Evolutionary conservation across 2,888 invertebrate species (phyloP), one percentile per base, ranked within the genome.

Genomic region (Lucinisca nassula): DNA sequence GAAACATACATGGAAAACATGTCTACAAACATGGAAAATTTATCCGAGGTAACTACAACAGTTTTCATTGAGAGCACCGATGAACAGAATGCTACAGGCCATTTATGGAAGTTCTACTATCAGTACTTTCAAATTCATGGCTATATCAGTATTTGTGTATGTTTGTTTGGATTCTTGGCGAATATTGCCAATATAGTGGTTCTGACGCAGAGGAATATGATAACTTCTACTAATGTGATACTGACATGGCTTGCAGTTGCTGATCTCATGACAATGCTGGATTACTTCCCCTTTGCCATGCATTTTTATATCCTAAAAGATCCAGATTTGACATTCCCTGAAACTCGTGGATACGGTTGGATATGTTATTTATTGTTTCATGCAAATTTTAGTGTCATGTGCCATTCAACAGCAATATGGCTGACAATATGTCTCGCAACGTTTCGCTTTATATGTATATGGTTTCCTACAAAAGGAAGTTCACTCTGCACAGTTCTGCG

Each of bases 331-430:
- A 79, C 76, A 0, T 92, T 93, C 40, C 94, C 94, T 8, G 83
- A 92, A 21, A 94, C 95, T 2, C 90, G 94, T 83, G 95, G 94
- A 73, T 94, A 94, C 74, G 93, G 92, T 45, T 97, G 97, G 96
- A 96, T 96, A 24, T 90, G 94, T 79, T 96, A 96, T 87, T 94
- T 96, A 37, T 94, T 96, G 82, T 98, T 99, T 94, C 99, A 99
- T 96, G 98, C 98, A 38, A 98, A 98, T 95, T 98, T 98, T 96
- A 98, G 98, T 35, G 98, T 99, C 96, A 97, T 98, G 73, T 97
- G 98, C 90, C 98, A 98, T 96, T 99, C 99, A 0, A 98, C 99
- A 90, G 98, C 99, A 0, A 99, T 99, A 92, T 99, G 98, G 97
- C 96, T 99, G 92, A 99, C 99, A 0, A 98, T 99, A 1, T 98